phyloP scores from a whole-genome alignment of 2,797 vertebrate genomes.

The Onychomys leucogaster region DNA sequence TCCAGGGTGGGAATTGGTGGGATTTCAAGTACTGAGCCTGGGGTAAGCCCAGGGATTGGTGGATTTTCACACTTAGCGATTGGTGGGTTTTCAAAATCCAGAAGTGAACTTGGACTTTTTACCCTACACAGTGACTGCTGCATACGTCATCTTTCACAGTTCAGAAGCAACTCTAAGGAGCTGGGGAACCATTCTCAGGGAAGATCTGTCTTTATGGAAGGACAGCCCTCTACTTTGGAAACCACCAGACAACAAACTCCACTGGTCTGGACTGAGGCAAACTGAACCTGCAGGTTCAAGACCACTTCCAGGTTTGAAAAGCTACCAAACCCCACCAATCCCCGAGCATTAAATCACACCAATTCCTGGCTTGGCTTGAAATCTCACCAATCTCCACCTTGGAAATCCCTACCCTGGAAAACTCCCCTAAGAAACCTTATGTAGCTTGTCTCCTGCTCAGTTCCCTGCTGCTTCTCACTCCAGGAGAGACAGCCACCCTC shows the following conservation, averaged over 20 bases:
- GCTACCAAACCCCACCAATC: background rate
- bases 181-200: background rate
- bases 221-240: background rate
- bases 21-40: no score
- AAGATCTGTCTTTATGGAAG: background rate
- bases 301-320: background rate
- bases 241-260: background rate
- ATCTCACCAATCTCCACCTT: background rate
- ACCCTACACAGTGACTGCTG: no score
- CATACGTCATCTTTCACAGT: background rate
- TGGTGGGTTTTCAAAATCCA: background rate
- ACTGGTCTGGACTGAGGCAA: background rate
- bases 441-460: background rate
- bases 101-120: no score
- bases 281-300: background rate
- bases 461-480: background rate
- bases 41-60: background rate
- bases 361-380: background rate
- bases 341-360: background rate
- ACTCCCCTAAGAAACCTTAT: background rate
- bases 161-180: background rate
- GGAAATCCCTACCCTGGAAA: background rate
- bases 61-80: background rate
- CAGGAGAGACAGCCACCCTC: background rate
- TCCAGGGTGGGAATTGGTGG: background rate